Conservation (phyloP, 2,113 vertebrate genomes). For the Rhinoderma darwinii region DNA sequence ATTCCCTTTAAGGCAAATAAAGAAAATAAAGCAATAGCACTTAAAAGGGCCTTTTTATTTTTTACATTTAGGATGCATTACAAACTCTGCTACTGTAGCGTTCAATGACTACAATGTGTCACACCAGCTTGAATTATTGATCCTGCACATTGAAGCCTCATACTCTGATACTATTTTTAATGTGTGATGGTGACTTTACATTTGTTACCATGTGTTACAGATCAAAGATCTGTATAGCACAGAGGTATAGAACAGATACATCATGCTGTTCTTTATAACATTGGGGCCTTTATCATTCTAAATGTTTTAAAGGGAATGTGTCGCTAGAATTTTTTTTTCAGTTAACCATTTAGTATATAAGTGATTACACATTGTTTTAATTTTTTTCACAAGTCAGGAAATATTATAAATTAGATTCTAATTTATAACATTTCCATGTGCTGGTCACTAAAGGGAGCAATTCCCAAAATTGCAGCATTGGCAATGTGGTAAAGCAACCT, state of each 20-base stretch:
- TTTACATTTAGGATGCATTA: conserved; percentile 21
- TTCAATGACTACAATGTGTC: conserved; percentile 35
- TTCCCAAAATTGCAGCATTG: too few species aligned
- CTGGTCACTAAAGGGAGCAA: too few species aligned
- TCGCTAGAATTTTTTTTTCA: too few species aligned
- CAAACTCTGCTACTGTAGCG: conserved; percentile 7
- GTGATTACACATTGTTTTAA: too few species aligned
- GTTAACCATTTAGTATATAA: too few species aligned
- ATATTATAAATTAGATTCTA: too few species aligned
- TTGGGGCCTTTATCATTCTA: background rate
- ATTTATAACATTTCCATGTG: too few species aligned
- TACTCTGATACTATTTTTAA: conserved; percentile 31
- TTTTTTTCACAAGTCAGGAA: too few species aligned
- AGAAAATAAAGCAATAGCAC: conserved; percentile 36
- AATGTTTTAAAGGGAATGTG: too few species aligned
- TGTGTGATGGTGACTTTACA: conserved; percentile 12
- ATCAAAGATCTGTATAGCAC: background rate
- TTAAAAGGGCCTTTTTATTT: conserved; percentile 24
- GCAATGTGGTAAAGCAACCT: too few species aligned
- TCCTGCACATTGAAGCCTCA: conserved; percentile 27
- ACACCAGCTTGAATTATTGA: conserved; percentile 46
- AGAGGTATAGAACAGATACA: conserved; percentile 21
- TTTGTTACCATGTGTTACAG: background rate
- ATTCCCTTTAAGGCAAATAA: conserved; percentile 8
- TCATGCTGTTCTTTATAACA: conserved; percentile 16